Evolutionary conservation across 2,113 vertebrate species (phyloP), one percentile per base, ranked within the genome.

Genomic region (Amblyornis subalaris): DNA sequence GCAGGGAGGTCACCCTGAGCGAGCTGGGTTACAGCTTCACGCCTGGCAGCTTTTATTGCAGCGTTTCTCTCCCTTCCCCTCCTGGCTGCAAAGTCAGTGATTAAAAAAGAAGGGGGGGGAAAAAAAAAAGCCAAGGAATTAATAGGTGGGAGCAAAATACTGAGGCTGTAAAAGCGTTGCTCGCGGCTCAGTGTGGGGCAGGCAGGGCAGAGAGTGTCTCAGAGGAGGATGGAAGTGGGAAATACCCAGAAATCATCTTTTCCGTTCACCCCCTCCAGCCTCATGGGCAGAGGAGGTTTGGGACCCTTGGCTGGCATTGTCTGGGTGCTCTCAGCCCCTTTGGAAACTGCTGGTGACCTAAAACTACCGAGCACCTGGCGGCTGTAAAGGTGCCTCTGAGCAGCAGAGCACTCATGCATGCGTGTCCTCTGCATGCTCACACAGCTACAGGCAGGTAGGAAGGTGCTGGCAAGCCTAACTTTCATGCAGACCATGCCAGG

Each of bases 1-100:
- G 61, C 84, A 74, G 21, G 47, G 83, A 93, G 88, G 92, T 95
- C 92, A 96, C 92, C 95, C 92, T 90, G 88, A 91, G 90, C 2
- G 6, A 72, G 66, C 25, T 75, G n/a, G 72, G 73, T 90, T 94
- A 89, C 90, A 92, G 72, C 93, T 93, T 96, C 94, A 94, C 6
- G 73, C 76, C 92, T 87, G 88, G 80, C 60, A 40, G 90, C 33
- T 94, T 96, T 96, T 92, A 90, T 75, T 91, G 70, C 33, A 0
- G 79, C 66, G 31, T 36, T 92, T 94, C 38, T 85, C 80, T 95
- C 50, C 70, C 62, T 78, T 92, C 35, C 48, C 35, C 75, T 93
- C 64, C 82, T 0, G 3, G 38, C 85, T 90, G 85, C 88, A 85
- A 94, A 95, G 79, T 83, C 88, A 75, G 82, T 93, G 82, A 92